Evolutionary conservation across 2,888 invertebrate species (phyloP), one percentile per base, ranked within the genome.

Genomic region (Agonopterix heracliana): DNA sequence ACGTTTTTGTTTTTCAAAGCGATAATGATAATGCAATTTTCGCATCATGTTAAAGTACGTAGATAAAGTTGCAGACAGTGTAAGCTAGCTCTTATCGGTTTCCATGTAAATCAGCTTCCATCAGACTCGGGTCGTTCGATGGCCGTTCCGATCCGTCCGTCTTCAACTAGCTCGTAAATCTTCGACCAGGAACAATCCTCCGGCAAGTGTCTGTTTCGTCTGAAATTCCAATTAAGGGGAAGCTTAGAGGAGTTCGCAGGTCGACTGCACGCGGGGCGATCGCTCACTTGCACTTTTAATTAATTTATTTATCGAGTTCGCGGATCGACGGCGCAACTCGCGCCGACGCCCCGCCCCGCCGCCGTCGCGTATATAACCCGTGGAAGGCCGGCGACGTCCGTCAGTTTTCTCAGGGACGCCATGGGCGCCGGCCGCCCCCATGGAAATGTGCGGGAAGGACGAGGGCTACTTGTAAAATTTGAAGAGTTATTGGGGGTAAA

Each of bases 201-300:
- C 59, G 63, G 66, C 68, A 72, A 78, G 73, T n/a, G n/a, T 9
- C 38, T n/a, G 38, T 38, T 69, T 63, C 66, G 65, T 72, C 70
- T 78, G 72, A 81, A 83, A 81, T 84, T 83, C 78, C 81, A 83
- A 84, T 86, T 82, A 82, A 81, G 74, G 68, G 68, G 75, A 81
- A 77, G 77, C 77, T 74, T 68, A 75, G 76, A 68, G 62, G 71
- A 75, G 70, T 74, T 76, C 75, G 72, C 77, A 78, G 81, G 82
- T 74, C 64, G 71, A 64, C 64, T 81, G 81, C 83, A 83, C 75
- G 78, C 76, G 69, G 46, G 26, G 34, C 82, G 82, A 87, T 88
- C 88, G 81, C 82, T 89, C 86, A 88, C 88, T 89, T 87, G 87
- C 87, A 89, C 88, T 89, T 88, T 87, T 89, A 89, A 89, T 89